A percentile compares a stretch with the other conserved stretches of the same genome.
These are phyloP conservation scores for Heliothis subflexa DNA, from an alignment of 1,140 invertebrate species.

Conservation along the genomic window DNA sequence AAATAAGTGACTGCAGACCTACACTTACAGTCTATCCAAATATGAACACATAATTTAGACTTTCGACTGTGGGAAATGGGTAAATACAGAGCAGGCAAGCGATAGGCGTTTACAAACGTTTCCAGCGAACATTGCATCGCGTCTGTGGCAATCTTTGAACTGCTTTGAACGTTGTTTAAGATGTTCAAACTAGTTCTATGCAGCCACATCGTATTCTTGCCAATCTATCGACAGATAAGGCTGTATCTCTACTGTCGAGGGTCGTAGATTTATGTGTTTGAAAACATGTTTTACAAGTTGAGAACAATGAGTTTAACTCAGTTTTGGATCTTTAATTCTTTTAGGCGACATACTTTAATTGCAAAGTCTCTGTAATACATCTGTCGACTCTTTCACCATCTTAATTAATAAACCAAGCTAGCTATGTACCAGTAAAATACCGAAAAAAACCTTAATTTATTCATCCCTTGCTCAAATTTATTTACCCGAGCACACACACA, in stretches of 20 bases:
- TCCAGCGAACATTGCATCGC: slow-evolving; percentile 4
- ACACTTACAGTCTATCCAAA: slow-evolving; percentile 26
- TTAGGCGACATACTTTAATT: too few relatives aligned
- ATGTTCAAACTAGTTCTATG: slow-evolving; percentile 21
- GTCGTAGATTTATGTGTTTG: too few relatives aligned
- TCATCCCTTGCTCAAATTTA: too few relatives aligned
- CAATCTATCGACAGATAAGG: background rate
- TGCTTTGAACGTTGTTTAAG: slow-evolving; percentile 22
- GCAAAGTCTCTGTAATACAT: too few relatives aligned
- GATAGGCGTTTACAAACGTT: slow-evolving; percentile 17
- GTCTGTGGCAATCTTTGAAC: slow-evolving; percentile 12
- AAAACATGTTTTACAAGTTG: too few relatives aligned
- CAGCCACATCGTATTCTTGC: slow-evolving; percentile 12
- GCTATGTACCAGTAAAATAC: too few relatives aligned
- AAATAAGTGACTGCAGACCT: slow-evolving; percentile 4
- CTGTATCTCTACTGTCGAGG: background rate
- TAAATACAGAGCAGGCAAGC: slow-evolving; percentile 19
- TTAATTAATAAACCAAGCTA: too few relatives aligned
- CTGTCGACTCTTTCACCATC: too few relatives aligned
- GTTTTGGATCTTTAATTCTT: too few relatives aligned
- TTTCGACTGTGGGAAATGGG: slow-evolving; percentile 29
- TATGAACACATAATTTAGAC: slow-evolving; percentile 18
- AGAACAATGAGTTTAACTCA: too few relatives aligned
- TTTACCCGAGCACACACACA: too few relatives aligned
- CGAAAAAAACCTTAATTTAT: too few relatives aligned